Percentiles rank a stretch among this genome's conserved stretches.
Conservation (phyloP, 92 coral and sea anemone genomes). For the Palythoa heliodiscus region DNA sequence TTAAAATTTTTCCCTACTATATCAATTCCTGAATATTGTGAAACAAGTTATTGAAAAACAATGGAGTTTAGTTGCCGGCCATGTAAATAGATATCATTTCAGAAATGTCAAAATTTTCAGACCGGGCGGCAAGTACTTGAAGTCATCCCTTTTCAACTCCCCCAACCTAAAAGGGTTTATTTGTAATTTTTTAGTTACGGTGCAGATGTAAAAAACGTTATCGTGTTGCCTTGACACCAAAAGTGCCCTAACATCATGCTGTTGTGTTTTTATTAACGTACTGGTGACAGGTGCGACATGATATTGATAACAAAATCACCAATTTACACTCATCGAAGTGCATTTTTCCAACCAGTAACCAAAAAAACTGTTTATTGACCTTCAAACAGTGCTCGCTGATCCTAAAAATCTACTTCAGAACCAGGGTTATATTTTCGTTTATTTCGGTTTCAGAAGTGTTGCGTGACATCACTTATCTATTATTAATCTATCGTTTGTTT, state of each 20-base stretch:
- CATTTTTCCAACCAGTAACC: not conserved
- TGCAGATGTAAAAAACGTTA: not conserved
- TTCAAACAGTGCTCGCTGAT: not conserved
- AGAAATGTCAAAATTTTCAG: too few species aligned
- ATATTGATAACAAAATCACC: not conserved
- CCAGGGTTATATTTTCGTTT: not conserved
- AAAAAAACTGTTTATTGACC: not conserved
- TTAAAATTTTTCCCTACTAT: not conserved
- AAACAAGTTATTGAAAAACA: not conserved
- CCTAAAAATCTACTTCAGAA: not conserved
- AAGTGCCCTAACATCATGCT: not conserved
- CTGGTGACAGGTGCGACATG: not conserved
- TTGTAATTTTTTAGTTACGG: not conserved
- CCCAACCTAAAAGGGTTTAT: not conserved
- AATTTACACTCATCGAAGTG: not conserved
- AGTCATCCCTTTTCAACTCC: not conserved
- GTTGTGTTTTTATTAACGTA: not conserved
- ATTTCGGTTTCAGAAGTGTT: not conserved
- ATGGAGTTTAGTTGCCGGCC: not conserved
- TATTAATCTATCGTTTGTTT: conserved; percentile 14
- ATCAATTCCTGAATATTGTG: not conserved
- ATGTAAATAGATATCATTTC: not conserved
- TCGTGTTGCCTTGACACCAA: conserved; percentile 22
- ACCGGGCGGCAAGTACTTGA: not conserved
- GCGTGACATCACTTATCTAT: conserved; percentile 25